phyloP scores from a whole-genome alignment of 2,888 invertebrate species.

The Coleophora flavipennella region DNA sequence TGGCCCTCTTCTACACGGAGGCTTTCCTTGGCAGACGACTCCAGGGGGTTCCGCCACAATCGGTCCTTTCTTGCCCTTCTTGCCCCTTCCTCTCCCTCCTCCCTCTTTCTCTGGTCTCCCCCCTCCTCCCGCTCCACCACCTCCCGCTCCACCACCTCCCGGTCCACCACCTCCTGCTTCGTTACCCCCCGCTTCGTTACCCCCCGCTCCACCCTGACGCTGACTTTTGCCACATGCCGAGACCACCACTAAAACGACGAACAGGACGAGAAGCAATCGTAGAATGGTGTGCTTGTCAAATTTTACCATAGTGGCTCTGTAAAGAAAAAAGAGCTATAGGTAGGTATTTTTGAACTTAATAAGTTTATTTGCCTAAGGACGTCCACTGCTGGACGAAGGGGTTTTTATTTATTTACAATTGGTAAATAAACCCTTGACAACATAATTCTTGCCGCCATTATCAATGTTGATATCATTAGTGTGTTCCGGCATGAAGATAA shows the following conservation, averaged over 20 bases:
- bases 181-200: neutral
- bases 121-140: neutral
- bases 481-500: no score
- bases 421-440: no score
- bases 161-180: no score
- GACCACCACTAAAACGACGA: neutral
- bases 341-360: no score
- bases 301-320: slow-evolving; percentile 33
- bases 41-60: neutral
- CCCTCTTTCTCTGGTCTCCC: no score
- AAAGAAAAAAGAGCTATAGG: slow-evolving; percentile 17
- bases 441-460: no score
- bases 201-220: no score
- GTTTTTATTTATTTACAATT: no score
- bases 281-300: slow-evolving; percentile 16
- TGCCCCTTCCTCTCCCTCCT: neutral
- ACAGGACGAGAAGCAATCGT: neutral
- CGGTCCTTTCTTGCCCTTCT: neutral
- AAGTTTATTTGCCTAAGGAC: no score
- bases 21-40: slow-evolving; percentile 26
- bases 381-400: no score
- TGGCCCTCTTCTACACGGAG: slow-evolving; percentile 49
- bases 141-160: neutral
- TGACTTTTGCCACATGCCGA: neutral
- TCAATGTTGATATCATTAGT: no score